phyloP scores from a whole-genome alignment of 30 jellyfish, hydroid and myxozoan genomes.

The Rhopilema esculentum region DNA sequence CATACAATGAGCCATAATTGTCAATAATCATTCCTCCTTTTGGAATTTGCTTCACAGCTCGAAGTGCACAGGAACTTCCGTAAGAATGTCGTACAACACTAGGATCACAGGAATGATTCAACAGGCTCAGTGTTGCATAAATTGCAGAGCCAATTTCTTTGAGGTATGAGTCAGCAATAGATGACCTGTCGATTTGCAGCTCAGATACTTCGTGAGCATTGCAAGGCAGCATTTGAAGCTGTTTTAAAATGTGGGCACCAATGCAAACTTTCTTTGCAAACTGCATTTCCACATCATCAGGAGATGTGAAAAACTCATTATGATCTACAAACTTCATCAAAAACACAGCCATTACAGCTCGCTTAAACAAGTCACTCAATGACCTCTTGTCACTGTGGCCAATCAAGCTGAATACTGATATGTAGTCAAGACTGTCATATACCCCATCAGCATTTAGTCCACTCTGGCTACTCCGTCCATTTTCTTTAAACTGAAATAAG shows the following conservation, averaged over 20 bases:
- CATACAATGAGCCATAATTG: conserved; percentile 91
- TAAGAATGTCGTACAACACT: conserved; percentile 91
- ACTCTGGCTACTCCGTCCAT: not conserved
- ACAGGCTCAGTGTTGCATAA: conserved; percentile 86
- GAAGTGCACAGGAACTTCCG: conserved; percentile 84
- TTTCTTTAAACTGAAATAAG: conserved; percentile 15
- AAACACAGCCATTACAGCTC: conserved; percentile 75
- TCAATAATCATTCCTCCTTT: conserved; percentile 85
- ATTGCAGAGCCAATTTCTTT: conserved; percentile 93
- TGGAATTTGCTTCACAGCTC: conserved; percentile 81
- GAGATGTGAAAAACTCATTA: conserved; percentile 19
- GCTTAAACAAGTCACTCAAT: conserved; percentile 75
- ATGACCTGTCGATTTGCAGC: conserved; percentile 32
- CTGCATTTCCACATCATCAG: not conserved
- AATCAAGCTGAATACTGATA: conserved; percentile 58
- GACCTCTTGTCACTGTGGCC: conserved; percentile 77
- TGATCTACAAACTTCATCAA: conserved; percentile 36
- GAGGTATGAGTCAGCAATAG: conserved; percentile 69
- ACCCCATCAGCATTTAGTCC: conserved; percentile 48
- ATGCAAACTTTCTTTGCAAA: conserved; percentile 52
- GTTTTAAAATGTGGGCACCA: conserved; percentile 78
- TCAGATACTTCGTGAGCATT: conserved; percentile 96
- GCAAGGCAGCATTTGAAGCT: conserved; percentile 95
- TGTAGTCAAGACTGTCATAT: conserved; percentile 67
- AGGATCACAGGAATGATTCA: conserved; percentile 96